These are phyloP conservation scores for Tragulus kanchil DNA, from an alignment of 2,113 vertebrate genomes.

Conservation along the genomic window DNA sequence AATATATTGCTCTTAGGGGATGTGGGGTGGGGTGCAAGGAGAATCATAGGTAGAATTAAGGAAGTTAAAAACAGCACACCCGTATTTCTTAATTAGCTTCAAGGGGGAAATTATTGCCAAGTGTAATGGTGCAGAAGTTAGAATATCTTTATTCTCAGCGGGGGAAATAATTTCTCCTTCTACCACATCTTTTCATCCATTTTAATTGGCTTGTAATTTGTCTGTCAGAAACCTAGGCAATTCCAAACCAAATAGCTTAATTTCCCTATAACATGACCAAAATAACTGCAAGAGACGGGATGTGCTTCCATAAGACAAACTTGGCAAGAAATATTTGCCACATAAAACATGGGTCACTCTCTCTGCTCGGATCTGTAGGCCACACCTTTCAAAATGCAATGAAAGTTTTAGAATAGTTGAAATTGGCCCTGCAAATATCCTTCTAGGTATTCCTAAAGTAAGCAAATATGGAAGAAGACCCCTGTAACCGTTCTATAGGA, in stretches of 20 bases:
- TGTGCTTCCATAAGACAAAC: background rate
- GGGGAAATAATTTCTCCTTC: conserved; percentile 35
- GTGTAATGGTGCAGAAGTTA: conserved; percentile 78
- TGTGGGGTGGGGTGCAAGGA: background rate
- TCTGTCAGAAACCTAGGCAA: conserved; percentile 79
- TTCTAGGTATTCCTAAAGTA: conserved; percentile 32
- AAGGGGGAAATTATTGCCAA: conserved; percentile 82
- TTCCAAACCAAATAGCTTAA: conserved; percentile 82
- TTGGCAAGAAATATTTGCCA: conserved; percentile 67
- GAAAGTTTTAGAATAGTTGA: conserved; percentile 74
- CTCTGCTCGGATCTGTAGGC: conserved; percentile 38
- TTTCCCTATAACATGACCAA: conserved; percentile 62
- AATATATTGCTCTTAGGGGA: conserved; percentile 52
- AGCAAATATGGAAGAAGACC: conserved; percentile 38
- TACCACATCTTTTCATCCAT: conserved; percentile 78
- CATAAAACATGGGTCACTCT: conserved; percentile 51
- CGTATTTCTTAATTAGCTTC: conserved; percentile 80
- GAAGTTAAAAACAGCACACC: conserved; percentile 65
- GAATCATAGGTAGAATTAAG: conserved; percentile 67
- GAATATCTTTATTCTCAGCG: conserved; percentile 76
- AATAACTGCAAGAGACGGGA: conserved; percentile 21
- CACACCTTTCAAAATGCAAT: conserved; percentile 52
- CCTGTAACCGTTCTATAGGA: background rate
- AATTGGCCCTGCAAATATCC: conserved; percentile 75
- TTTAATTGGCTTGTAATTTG: conserved; percentile 81